Evolutionary conservation across 35 echinoderm and acorn worm species (phyloP).

Genomic region (Anneissia japonica): DNA sequence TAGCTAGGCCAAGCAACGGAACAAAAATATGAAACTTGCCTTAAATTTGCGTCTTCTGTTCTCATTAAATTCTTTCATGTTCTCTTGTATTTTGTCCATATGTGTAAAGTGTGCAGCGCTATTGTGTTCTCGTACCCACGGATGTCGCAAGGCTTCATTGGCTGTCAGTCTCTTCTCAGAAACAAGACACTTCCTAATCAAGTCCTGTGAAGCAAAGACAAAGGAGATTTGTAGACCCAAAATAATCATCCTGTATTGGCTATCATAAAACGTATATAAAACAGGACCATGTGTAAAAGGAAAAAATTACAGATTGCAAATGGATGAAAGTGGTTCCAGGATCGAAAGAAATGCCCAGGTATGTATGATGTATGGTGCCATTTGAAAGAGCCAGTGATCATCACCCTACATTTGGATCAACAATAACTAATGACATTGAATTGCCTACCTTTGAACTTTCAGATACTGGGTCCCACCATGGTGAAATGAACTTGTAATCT

Average conservation of each 20-base stretch:
- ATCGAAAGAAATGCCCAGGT: no score
- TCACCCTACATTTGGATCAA: no score
- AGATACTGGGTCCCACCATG: conserved; percentile 90
- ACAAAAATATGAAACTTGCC: conserved; percentile 28
- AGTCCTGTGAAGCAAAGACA: conserved; percentile 36
- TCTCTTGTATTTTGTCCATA: conserved; percentile 52
- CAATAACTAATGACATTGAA: neutral
- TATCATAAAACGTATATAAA: no score
- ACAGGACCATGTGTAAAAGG: no score
- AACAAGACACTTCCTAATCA: conserved; percentile 67
- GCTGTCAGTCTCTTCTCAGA: conserved; percentile 58
- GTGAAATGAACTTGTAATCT: conserved; percentile 87
- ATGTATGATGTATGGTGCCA: no score
- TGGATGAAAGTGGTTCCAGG: no score
- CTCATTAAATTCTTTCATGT: conserved; percentile 94
- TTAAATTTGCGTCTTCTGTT: conserved; percentile 72
- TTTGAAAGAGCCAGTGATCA: no score
- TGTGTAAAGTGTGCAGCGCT: conserved; percentile 42
- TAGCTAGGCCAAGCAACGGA: no score
- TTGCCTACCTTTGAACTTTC: conserved; percentile 48
- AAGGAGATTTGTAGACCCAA: no score
- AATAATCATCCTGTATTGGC: no score
- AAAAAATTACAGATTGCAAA: no score
- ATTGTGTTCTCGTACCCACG: conserved; percentile 63
- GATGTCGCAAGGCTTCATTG: conserved; percentile 52